phyloP scores from a whole-genome alignment of 1,140 invertebrate species.

The Thrips palmi region DNA sequence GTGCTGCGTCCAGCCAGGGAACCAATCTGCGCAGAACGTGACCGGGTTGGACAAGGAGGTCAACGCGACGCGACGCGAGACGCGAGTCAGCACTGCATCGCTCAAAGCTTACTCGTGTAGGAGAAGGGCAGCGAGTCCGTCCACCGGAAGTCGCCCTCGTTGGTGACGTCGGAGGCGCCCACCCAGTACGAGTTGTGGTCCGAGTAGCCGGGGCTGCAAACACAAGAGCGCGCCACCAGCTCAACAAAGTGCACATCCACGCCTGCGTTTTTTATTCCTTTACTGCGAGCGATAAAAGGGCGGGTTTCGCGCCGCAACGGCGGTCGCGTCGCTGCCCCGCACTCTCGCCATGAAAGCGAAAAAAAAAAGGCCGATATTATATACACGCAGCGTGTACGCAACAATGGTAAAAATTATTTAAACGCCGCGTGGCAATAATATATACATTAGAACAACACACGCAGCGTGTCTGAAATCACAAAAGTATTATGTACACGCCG shows the following conservation, averaged over 20 bases:
- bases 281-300: not conserved
- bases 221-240: slow-evolving; percentile 4
- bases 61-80: not conserved
- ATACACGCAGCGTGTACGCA: too few species aligned
- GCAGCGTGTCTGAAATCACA: too few species aligned
- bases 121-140: slow-evolving; percentile 47
- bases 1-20: slow-evolving; percentile 45
- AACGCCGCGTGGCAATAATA: too few species aligned
- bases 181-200: slow-evolving; percentile 55
- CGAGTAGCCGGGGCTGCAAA: slow-evolving; percentile 35
- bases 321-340: too few species aligned
- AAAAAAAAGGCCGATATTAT: too few species aligned
- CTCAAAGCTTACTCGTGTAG: slow-evolving; percentile 44
- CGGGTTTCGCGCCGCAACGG: too few species aligned
- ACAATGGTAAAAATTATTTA: too few species aligned
- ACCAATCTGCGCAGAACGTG: slow-evolving; percentile 44
- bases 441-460: too few species aligned
- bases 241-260: not conserved
- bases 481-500: too few species aligned
- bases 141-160: slow-evolving; percentile 61
- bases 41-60: not conserved
- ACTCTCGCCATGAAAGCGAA: too few species aligned
- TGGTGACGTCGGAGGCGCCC: slow-evolving; percentile 46
- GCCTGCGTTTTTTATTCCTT: not conserved
- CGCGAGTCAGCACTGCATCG: not conserved